Evolutionary conservation across 2,113 vertebrate genomes (phyloP), one percentile per base, ranked within the genome.

Genomic region (Salminus brasiliensis): DNA sequence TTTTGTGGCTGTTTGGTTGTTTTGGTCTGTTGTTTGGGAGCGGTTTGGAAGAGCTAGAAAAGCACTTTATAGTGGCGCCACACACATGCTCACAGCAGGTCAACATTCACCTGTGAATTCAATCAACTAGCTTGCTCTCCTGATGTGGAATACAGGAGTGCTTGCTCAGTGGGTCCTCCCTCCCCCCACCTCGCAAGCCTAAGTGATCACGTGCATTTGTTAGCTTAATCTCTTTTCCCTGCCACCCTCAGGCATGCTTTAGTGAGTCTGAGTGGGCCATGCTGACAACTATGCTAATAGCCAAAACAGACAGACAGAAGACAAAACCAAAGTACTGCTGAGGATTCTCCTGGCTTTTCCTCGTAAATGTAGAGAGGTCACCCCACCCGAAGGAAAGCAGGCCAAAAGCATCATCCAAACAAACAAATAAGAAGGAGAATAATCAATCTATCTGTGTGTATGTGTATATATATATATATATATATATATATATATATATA

Each of bases 271-370:
- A 68, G 59, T 27, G 27, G 60, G 36, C 43, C 49, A 39, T 13
- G 6, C 55, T 76, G 52, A 55, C n/a, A 21, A 32, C 9, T 30
- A 18, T 6, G 21, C 36, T 83, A 52, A 86, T 84, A 32, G 25
- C 25, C 32, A 77, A 82, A 79, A 29, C 76, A 84, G 80, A 47
- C 68, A 7, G 0, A 53, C 12, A 16, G 23, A 18, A 47, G 27
- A 63, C 55, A 53, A 66, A 81, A 45, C 13, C 32, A 78, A 74
- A 76, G 12, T 23, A 15, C 23, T 5, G 6, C 9, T 34, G 25
- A 25, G 25, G 45, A 65, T 77, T 57, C 65, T 65, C 23, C 13
- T 52, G 27, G 11, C 52, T 41, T 5, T 2, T 21, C 2, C 12
- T 47, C 23, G 18, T 70, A 25, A 81, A 4, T 36, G 59, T 41